These are phyloP conservation scores for Spongilla lacustris DNA, from an alignment of 37 sponge, comb jelly and placozoan species.

Conservation along the genomic window DNA sequence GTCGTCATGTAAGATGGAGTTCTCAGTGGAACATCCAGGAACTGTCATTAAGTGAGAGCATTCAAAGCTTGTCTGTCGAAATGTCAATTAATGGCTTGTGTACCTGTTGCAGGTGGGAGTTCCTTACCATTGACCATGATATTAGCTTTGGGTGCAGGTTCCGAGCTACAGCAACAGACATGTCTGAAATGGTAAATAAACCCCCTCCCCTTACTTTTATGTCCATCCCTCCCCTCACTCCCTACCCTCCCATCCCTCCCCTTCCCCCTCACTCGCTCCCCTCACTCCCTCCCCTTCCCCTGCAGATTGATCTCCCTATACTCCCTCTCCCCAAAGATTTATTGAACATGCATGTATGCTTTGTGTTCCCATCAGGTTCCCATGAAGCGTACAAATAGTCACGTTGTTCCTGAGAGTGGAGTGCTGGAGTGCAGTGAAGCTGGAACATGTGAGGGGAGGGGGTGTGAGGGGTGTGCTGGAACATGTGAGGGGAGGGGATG, in stretches of 20 bases:
- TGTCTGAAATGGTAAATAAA: constrained; percentile 12
- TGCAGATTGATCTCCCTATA: too few relatives aligned
- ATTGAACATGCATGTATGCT: not conserved
- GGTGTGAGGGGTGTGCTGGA: too few relatives aligned
- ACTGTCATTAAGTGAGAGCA: constrained; percentile 7
- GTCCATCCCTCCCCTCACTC: not conserved
- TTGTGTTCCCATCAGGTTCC: constrained; percentile 36
- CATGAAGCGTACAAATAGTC: constrained; percentile 38
- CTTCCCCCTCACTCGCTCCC: not conserved
- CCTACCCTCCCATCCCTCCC: not conserved
- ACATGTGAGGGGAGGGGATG: too few relatives aligned
- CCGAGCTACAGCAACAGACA: not conserved
- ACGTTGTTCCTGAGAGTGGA: constrained; percentile 68
- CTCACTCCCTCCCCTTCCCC: not conserved
- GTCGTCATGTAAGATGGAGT: constrained; percentile 9
- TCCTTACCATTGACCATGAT: constrained; percentile 66
- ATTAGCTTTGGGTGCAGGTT: constrained; percentile 76
- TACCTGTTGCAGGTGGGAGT: constrained; percentile 76
- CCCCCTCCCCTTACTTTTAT: too few relatives aligned
- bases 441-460: constrained; percentile 72
- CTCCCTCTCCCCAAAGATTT: not conserved
- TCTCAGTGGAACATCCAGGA: not conserved
- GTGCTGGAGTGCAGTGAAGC: constrained; percentile 39
- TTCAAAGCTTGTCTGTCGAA: too few relatives aligned
- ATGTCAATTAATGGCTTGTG: not conserved